Evolutionary conservation across 2,113 vertebrate species (phyloP).

Genomic region (Ia io): DNA sequence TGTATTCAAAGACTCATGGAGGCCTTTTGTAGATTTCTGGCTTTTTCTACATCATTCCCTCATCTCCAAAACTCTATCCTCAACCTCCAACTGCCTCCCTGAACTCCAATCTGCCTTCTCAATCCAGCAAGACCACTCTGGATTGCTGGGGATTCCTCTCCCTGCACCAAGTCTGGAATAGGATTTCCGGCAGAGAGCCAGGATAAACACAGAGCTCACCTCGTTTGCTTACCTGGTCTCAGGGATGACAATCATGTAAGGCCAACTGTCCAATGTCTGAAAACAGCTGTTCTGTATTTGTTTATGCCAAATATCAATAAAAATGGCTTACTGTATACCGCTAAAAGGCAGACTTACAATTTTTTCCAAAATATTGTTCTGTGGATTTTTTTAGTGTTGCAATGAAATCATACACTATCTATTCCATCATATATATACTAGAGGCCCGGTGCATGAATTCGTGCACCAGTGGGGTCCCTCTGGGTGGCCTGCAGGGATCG

Average conservation of each 20-base stretch:
- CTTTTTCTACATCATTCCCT: neutral
- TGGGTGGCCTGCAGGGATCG: too few relatives aligned
- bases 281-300: neutral
- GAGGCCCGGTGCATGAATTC: too few relatives aligned
- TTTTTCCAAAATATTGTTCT: neutral
- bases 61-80: neutral
- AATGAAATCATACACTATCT: neutral
- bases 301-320: neutral
- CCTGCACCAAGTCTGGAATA: neutral
- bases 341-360: neutral
- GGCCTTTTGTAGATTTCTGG: too few relatives aligned
- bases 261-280: neutral
- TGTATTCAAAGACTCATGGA: neutral
- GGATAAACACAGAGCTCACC: neutral
- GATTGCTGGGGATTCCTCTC: neutral
- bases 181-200: neutral
- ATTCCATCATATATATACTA: neutral
- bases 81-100: neutral
- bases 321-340: neutral
- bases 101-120: neutral
- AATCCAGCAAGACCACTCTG: neutral
- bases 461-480: too few relatives aligned
- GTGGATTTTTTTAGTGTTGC: neutral
- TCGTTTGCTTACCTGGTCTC: neutral
- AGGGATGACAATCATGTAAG: neutral